Evolutionary conservation across 2,797 vertebrate species (phyloP).

Genomic region (Poecilia wingei): DNA sequence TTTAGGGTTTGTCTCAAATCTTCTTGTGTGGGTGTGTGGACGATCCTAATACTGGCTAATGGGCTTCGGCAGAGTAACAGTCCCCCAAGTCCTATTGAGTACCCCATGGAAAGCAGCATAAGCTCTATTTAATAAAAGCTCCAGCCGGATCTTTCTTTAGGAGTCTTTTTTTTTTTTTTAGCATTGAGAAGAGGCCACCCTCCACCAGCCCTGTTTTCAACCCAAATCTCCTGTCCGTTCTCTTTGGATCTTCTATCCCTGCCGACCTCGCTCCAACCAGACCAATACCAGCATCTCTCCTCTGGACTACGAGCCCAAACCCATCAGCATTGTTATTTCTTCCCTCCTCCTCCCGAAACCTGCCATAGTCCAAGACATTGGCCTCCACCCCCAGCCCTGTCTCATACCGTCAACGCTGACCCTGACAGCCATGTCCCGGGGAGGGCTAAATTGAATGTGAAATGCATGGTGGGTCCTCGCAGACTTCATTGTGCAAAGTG

Average conservation of each 20-base stretch:
- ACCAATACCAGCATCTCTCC: slow-evolving; percentile 65
- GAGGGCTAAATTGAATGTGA: slow-evolving; percentile 99
- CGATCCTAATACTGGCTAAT: slow-evolving; percentile 92
- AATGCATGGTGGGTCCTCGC: slow-evolving; percentile 92
- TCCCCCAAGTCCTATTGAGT: slow-evolving; percentile 77
- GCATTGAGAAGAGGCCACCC: slow-evolving; percentile 75
- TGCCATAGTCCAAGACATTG: slow-evolving; percentile 71
- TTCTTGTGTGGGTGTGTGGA: slow-evolving; percentile 89
- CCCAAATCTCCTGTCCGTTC: slow-evolving; percentile 79
- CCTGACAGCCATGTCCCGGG: slow-evolving; percentile 82
- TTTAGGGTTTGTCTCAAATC: slow-evolving; percentile 96
- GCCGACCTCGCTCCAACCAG: slow-evolving; percentile 65
- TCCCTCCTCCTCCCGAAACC: slow-evolving; percentile 63
- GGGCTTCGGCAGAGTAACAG: slow-evolving; percentile 83
- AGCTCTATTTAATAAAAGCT: slow-evolving; percentile 78
- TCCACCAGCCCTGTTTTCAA: slow-evolving; percentile 77
- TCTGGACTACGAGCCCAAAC: slow-evolving; percentile 59
- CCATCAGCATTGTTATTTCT: slow-evolving; percentile 68
- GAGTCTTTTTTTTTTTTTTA: slow-evolving; percentile 71
- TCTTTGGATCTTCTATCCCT: slow-evolving; percentile 68
- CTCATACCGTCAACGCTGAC: slow-evolving; percentile 75
- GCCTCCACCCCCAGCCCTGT: slow-evolving; percentile 72
- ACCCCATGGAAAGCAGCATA: slow-evolving; percentile 81
- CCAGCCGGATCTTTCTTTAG: slow-evolving; percentile 79
- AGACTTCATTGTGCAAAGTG: slow-evolving; percentile 90